Conservation (phyloP, 2,797 vertebrate species). For the Chloroceryle inda region DNA sequence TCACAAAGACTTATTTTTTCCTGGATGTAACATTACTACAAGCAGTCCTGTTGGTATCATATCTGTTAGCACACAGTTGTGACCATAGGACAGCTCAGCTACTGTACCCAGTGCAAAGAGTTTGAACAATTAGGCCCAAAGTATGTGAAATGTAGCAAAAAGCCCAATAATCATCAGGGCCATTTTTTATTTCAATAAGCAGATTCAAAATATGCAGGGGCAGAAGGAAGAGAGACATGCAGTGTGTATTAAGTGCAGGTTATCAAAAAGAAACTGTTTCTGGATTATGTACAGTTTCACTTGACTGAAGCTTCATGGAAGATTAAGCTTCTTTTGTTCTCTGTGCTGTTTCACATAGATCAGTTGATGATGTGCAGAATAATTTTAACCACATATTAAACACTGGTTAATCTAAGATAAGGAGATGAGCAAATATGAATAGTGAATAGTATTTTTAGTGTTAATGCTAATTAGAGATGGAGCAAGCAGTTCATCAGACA, state of each 20-base stretch:
- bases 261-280: constrained; percentile 68
- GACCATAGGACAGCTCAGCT: background rate
- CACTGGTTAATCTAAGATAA: constrained; percentile 72
- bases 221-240: background rate
- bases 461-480: constrained; percentile 64
- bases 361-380: constrained; percentile 62
- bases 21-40: background rate
- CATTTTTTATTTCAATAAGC: background rate
- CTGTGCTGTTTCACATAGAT: constrained; percentile 64
- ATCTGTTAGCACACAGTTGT: fast-evolving
- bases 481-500: constrained; percentile 45
- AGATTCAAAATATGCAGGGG: background rate
- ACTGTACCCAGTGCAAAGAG: fast-evolving
- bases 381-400: constrained; percentile 72
- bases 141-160: background rate
- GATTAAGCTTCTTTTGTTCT: constrained; percentile 76
- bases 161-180: background rate
- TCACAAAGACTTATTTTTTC: background rate
- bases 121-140: background rate
- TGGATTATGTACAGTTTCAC: constrained; percentile 67
- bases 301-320: constrained; percentile 69
- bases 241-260: constrained; percentile 33
- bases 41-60: background rate
- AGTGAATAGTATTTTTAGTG: constrained; percentile 47
- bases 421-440: constrained; percentile 68